These are phyloP conservation scores for Cercopithecus mitis DNA, from an alignment of 2,797 vertebrate species.

Conservation along the genomic window DNA sequence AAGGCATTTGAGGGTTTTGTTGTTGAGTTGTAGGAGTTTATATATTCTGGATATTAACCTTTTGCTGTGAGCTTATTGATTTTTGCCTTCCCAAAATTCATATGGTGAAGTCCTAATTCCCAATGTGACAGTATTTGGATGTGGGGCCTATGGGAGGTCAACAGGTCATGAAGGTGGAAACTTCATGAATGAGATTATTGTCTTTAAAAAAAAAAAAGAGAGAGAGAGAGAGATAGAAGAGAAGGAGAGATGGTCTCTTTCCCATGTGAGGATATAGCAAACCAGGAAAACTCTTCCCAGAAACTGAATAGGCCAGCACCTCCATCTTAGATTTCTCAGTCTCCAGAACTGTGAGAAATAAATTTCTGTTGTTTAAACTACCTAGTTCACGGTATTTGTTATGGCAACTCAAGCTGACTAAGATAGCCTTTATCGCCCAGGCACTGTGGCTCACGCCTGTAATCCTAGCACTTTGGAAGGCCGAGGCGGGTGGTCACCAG, in stretches of 20 bases:
- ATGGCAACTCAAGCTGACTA: neutral
- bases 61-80: neutral
- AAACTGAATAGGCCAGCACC: too few species aligned
- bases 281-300: neutral
- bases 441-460: too few species aligned
- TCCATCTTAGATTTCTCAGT: neutral
- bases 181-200: neutral
- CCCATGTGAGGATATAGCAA: neutral
- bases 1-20: neutral
- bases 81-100: neutral
- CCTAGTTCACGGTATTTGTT: neutral
- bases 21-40: neutral
- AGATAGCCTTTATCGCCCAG: neutral
- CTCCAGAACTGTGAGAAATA: neutral
- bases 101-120: neutral
- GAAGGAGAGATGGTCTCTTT: neutral
- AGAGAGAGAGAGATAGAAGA: neutral
- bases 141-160: neutral
- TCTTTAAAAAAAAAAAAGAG: neutral
- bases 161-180: neutral
- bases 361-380: neutral
- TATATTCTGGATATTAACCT: neutral
- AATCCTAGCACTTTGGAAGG: too few species aligned
- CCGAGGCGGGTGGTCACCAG: too few species aligned
- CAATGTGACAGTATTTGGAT: neutral